Percentiles rank a stretch among this genome's conserved stretches.
Evolutionary conservation across 1,140 invertebrate genomes (phyloP).

Genomic region (Choristoneura fumiferana): DNA sequence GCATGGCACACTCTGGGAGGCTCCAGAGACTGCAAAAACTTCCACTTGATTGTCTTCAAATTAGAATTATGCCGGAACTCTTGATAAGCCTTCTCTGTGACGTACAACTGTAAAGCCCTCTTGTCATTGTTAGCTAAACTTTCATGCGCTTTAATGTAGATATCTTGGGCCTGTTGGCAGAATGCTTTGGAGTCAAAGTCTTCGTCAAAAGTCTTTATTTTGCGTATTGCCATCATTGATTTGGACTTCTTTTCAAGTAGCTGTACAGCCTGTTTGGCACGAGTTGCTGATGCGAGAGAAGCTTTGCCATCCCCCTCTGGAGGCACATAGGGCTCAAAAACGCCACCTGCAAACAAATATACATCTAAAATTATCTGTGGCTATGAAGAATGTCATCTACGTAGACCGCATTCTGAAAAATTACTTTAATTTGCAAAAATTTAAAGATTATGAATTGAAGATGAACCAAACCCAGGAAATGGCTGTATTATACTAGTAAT

Average conservation of each 20-base stretch:
- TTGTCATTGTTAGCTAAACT: conserved; percentile 86
- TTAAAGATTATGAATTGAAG: no score
- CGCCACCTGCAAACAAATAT: conserved; percentile 60
- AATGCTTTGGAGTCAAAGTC: conserved; percentile 88
- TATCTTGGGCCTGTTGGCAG: conserved; percentile 85
- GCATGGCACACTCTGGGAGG: conserved; percentile 92
- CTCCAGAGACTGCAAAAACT: conserved; percentile 93
- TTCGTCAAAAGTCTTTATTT: conserved; percentile 92
- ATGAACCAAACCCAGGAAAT: no score
- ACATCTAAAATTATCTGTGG: neutral
- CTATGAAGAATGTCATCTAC: no score
- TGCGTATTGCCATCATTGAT: conserved; percentile 89
- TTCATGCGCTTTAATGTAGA: conserved; percentile 94
- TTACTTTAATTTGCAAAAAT: no score
- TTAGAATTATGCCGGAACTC: conserved; percentile 91
- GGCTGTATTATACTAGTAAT: no score
- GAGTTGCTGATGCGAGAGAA: conserved; percentile 85
- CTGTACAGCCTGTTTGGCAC: conserved; percentile 90
- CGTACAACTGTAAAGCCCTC: conserved; percentile 83
- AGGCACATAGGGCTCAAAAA: conserved; percentile 95
- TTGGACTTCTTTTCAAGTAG: conserved; percentile 92
- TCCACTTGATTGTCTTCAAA: conserved; percentile 94
- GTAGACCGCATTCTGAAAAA: no score
- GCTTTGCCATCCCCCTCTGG: conserved; percentile 97
- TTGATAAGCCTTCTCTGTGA: conserved; percentile 94